These are phyloP conservation scores for Penelope pileata DNA, from an alignment of 2,113 vertebrate genomes.

Conservation along the genomic window DNA sequence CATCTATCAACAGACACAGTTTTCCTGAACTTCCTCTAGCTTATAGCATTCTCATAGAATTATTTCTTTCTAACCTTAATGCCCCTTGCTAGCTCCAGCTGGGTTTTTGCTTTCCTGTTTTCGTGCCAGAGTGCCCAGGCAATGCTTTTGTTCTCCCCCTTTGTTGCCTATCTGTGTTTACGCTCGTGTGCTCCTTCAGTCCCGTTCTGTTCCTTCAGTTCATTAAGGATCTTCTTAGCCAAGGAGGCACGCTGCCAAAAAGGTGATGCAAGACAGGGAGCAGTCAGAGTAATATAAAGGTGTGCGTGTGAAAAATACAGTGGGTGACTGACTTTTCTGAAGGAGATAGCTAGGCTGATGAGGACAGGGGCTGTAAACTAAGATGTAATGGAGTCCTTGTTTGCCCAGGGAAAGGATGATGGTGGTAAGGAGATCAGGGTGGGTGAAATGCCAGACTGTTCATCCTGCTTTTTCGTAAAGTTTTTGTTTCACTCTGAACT, in stretches of 20 bases:
- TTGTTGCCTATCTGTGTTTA: constrained; percentile 26
- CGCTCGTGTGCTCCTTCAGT: neutral
- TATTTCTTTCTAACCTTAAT: constrained; percentile 36
- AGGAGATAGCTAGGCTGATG: neutral
- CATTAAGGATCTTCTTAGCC: constrained; percentile 19
- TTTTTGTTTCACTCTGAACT: neutral
- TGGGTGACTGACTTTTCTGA: neutral
- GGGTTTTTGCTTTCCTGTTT: constrained; percentile 14
- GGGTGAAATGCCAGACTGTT: neutral
- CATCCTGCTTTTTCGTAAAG: neutral
- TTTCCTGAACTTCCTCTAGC: neutral
- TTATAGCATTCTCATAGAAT: neutral
- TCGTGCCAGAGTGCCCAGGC: neutral
- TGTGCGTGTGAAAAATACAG: neutral
- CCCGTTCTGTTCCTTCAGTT: constrained; percentile 38
- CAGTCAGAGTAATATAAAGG: neutral
- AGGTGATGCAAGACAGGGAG: neutral
- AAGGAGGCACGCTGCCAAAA: neutral
- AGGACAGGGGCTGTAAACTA: neutral
- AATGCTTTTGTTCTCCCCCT: constrained; percentile 22
- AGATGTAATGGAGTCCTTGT: neutral
- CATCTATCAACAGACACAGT: neutral
- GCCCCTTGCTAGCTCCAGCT: neutral
- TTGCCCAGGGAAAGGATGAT: neutral
- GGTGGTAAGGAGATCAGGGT: neutral